These are phyloP conservation scores for Coptotermes formosanus DNA, from an alignment of 1,140 invertebrate genomes.

Conservation along the genomic window DNA sequence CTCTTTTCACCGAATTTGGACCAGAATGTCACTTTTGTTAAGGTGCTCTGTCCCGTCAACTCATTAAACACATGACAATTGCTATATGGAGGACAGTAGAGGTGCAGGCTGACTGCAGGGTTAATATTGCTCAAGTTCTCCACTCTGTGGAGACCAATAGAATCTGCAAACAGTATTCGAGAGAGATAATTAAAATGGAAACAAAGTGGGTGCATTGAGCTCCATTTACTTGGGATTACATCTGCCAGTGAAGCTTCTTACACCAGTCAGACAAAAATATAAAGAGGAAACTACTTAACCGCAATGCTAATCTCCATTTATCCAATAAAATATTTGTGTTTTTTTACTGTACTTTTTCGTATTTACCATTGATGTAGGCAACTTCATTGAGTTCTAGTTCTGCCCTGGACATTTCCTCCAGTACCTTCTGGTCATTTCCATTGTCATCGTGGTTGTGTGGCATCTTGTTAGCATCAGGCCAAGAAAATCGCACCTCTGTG, in stretches of 20 bases:
- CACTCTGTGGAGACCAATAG: constrained; percentile 90
- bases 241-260: too few relatives aligned
- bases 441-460: constrained; percentile 46
- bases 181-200: too few relatives aligned
- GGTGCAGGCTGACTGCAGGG: constrained; percentile 86
- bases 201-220: too few relatives aligned
- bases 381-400: constrained; percentile 73
- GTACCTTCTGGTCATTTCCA: constrained; percentile 41
- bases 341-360: too few relatives aligned
- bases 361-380: constrained; percentile 93
- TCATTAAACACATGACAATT: constrained; percentile 89
- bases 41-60: constrained; percentile 74
- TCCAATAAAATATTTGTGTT: too few relatives aligned
- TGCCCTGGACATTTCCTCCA: constrained; percentile 62
- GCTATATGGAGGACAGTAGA: constrained; percentile 94
- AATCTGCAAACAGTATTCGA: constrained; percentile 63
- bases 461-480: constrained; percentile 55
- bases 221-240: too few relatives aligned
- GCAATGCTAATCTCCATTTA: too few relatives aligned
- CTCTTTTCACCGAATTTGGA: constrained; percentile 75
- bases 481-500: constrained; percentile 70
- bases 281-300: too few relatives aligned
- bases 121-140: constrained; percentile 91
- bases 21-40: constrained; percentile 83
- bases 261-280: too few relatives aligned